phyloP scores from a whole-genome alignment of 2,113 vertebrate species.

The Mastomys coucha region DNA sequence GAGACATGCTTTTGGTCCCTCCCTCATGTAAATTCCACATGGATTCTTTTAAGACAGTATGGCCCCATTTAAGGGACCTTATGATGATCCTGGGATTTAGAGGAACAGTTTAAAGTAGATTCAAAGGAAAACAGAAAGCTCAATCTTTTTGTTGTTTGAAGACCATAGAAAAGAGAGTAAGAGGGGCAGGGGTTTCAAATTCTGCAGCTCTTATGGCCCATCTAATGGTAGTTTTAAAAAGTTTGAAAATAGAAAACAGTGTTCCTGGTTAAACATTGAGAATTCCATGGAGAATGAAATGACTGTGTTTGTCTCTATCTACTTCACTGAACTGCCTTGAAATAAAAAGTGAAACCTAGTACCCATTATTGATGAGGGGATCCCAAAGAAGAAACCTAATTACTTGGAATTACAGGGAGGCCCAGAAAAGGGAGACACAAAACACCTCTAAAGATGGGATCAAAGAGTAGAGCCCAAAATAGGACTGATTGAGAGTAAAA shows the following conservation, averaged over 20 bases:
- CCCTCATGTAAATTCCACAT: neutral
- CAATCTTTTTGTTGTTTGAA: slow-evolving; percentile 22
- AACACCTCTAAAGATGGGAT: neutral
- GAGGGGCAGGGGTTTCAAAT: slow-evolving; percentile 12
- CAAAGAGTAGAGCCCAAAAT: neutral
- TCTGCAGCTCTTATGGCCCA: neutral
- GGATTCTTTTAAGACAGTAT: neutral
- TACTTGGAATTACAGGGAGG: no score
- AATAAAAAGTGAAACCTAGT: slow-evolving; percentile 24
- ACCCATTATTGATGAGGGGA: no score
- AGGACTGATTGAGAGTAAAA: neutral
- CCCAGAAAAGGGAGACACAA: neutral
- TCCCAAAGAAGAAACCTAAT: neutral
- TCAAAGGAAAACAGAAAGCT: slow-evolving; percentile 31
- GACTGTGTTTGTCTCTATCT: neutral
- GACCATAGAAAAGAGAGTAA: neutral
- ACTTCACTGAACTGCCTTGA: neutral
- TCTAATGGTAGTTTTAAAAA: neutral
- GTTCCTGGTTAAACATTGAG: neutral
- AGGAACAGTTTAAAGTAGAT: neutral
- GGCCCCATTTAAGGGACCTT: neutral
- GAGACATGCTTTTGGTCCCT: neutral
- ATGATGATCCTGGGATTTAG: neutral
- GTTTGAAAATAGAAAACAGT: slow-evolving; percentile 27
- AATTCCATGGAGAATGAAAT: neutral